Percentiles rank a stretch among this genome's conserved stretches.
These are phyloP conservation scores for Cuculus canorus DNA, from an alignment of 2,797 vertebrate genomes.

Conservation along the genomic window DNA sequence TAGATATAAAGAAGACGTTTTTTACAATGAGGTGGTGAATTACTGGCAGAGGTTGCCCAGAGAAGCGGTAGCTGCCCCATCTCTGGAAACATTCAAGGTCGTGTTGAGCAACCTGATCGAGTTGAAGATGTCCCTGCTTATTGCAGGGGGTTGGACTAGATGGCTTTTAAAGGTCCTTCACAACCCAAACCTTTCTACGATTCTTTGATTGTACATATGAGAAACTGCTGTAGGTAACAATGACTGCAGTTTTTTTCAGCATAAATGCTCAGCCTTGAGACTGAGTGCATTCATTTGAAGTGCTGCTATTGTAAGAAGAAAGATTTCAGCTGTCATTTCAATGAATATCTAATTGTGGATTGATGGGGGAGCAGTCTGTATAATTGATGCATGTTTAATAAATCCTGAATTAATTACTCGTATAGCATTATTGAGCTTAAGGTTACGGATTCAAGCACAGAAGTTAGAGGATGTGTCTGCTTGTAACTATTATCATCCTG, in stretches of 20 bases:
- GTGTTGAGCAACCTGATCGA: no score
- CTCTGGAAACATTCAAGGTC: no score
- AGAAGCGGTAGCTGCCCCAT: no score
- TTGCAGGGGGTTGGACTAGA: no score
- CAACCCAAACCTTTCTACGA: no score
- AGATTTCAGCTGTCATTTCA: slow-evolving; percentile 18
- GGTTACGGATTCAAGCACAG: neutral
- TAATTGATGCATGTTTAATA: neutral
- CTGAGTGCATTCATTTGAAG: neutral
- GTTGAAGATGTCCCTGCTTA: no score
- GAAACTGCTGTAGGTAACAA: slow-evolving; percentile 14
- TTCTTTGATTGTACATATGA: neutral
- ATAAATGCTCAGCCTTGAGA: neutral
- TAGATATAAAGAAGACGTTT: no score
- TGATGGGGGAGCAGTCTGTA: neutral
- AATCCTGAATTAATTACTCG: neutral
- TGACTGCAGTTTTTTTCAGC: neutral
- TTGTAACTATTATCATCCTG: neutral
- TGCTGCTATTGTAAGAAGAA: neutral
- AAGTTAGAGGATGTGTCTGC: neutral
- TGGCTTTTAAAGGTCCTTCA: no score
- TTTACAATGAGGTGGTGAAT: no score
- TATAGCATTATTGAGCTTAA: neutral
- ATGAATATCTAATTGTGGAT: neutral
- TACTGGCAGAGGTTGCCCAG: no score